A percentile compares a stretch with the other conserved stretches of the same genome.
Conservation (phyloP, 2,113 vertebrate genomes). For the Sapayoa aenigma region DNA sequence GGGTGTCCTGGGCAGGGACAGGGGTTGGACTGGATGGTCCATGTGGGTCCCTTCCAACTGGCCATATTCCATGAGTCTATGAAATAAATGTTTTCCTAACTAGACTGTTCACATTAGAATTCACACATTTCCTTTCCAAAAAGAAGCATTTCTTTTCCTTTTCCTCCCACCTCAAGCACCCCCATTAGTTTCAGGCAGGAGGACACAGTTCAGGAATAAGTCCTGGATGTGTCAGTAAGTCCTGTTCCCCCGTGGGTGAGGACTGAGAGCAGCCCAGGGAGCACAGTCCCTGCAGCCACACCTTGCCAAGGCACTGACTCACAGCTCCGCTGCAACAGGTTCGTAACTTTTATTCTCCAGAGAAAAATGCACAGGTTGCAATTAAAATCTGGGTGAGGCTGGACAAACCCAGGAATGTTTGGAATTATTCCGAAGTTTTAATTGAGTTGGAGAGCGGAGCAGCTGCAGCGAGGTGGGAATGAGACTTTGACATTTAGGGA, state of each 20-base stretch:
- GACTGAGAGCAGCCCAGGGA: not conserved
- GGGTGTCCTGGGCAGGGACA: no score
- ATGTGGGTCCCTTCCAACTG: not conserved
- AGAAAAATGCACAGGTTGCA: not conserved
- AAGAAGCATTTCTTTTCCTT: not conserved
- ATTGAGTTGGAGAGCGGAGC: not conserved
- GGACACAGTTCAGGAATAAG: not conserved
- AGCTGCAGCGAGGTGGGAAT: not conserved
- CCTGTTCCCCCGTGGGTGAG: not conserved
- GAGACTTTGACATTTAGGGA: not conserved
- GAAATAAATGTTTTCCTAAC: not conserved
- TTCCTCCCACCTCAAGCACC: not conserved
- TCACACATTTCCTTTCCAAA: not conserved
- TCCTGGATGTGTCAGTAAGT: not conserved
- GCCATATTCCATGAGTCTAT: not conserved
- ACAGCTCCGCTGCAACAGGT: not conserved
- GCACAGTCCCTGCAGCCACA: not conserved
- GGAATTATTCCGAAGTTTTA: not conserved
- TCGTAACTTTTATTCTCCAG: not conserved
- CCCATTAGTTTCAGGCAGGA: rapidly evolving
- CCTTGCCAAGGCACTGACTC: not conserved
- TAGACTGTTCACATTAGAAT: not conserved
- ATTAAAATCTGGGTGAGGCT: constrained; percentile 47
- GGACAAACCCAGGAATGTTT: constrained; percentile 5
- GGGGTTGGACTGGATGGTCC: rapidly evolving